phyloP scores from a whole-genome alignment of 1,140 invertebrate species.

The Agrypnia vestita region DNA sequence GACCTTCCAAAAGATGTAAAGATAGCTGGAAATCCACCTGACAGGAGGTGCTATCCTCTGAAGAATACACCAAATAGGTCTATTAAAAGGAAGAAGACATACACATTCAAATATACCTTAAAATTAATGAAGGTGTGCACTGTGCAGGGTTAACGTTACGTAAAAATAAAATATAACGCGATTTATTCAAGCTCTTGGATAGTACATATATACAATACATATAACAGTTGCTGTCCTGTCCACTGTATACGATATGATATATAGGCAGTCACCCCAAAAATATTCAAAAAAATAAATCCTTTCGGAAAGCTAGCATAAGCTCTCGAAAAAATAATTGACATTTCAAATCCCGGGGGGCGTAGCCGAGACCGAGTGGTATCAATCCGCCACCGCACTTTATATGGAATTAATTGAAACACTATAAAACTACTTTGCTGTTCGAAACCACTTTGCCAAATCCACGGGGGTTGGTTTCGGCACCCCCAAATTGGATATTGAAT shows the following conservation, averaged over 20 bases:
- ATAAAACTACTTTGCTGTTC: constrained; percentile 15
- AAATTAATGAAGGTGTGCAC: no score
- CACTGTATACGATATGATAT: not conserved
- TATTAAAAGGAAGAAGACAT: no score
- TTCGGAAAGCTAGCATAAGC: constrained; percentile 1
- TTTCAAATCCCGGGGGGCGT: constrained; percentile 22
- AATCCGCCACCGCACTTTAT: constrained; percentile 33
- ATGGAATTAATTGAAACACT: constrained; percentile 37
- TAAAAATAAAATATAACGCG: no score
- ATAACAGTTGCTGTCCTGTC: no score
- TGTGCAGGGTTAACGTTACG: no score
- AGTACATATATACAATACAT: no score
- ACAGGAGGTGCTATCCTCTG: no score
- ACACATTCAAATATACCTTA: no score
- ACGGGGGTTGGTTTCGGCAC: not conserved
- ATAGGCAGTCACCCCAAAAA: constrained; percentile 1
- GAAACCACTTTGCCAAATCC: constrained; percentile 37
- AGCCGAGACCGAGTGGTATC: constrained; percentile 11
- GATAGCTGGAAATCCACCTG: no score
- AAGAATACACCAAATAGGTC: no score
- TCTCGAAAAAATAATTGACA: constrained; percentile 39
- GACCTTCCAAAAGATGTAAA: no score
- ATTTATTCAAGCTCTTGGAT: no score
- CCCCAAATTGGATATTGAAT: constrained; percentile 30
- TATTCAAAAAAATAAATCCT: not conserved